Percentiles rank a stretch among this genome's conserved stretches.
phyloP scores from a whole-genome alignment of 2,113 vertebrate genomes.

The Columbina picui region DNA sequence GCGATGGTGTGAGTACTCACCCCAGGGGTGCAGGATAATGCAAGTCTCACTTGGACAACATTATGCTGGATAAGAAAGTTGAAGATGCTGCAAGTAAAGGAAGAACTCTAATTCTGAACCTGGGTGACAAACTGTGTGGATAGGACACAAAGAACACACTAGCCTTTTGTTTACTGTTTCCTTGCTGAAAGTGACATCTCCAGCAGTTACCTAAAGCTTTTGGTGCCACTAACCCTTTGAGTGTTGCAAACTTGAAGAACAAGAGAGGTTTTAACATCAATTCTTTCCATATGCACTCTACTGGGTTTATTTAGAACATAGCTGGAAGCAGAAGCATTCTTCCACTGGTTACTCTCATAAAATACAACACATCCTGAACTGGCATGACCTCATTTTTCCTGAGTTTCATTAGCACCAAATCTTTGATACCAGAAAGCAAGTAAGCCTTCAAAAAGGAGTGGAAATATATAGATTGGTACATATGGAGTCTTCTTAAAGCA shows the following conservation, averaged over 20 bases:
- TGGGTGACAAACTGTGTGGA: neutral
- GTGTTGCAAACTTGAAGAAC: neutral
- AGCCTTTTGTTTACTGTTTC: neutral
- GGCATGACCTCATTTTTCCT: neutral
- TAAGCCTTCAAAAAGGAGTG: neutral
- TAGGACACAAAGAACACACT: neutral
- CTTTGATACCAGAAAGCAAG: neutral
- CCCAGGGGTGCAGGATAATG: neutral
- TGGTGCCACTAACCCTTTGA: neutral
- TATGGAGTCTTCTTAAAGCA: neutral
- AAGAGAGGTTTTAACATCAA: neutral
- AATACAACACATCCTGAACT: neutral
- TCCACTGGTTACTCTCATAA: neutral
- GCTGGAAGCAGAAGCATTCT: neutral
- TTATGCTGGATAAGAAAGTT: neutral
- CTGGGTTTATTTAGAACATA: neutral
- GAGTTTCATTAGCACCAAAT: neutral
- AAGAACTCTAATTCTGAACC: neutral
- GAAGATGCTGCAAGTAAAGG: neutral
- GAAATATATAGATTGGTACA: neutral
- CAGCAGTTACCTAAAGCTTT: neutral
- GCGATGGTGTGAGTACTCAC: neutral
- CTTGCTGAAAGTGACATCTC: neutral
- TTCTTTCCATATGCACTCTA: neutral
- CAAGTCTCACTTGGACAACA: neutral